Conservation (phyloP, 2,797 vertebrate species). For the Bucorvus abyssinicus region DNA sequence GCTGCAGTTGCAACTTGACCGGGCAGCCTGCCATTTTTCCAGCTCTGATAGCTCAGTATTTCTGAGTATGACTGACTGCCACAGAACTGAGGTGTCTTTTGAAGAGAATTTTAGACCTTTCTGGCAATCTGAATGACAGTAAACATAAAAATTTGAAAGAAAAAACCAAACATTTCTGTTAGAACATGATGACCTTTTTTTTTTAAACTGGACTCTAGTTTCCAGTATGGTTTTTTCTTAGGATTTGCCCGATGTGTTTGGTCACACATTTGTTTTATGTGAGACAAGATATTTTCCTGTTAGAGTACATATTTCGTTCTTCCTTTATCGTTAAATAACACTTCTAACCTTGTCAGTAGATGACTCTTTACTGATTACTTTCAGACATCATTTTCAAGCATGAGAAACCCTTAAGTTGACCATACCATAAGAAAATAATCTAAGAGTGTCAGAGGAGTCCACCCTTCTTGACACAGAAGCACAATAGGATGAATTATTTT, state of each 20-base stretch:
- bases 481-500: neutral
- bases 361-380: neutral
- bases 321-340: neutral
- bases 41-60: neutral
- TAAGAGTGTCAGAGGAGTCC: neutral
- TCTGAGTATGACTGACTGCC: neutral
- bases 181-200: neutral
- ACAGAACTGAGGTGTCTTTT: neutral
- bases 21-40: neutral
- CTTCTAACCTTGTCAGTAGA: neutral
- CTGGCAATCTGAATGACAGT: neutral
- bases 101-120: neutral
- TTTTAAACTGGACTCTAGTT: neutral
- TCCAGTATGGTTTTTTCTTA: neutral
- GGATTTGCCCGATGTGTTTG: neutral
- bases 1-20: neutral
- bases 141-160: neutral
- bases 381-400: neutral
- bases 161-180: neutral
- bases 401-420: neutral
- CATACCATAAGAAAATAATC: neutral
- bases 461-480: neutral
- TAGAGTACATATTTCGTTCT: neutral
- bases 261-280: neutral
- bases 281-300: neutral